Evolutionary conservation across 2,113 vertebrate species (phyloP).

Genomic region (Melospiza melodia): DNA sequence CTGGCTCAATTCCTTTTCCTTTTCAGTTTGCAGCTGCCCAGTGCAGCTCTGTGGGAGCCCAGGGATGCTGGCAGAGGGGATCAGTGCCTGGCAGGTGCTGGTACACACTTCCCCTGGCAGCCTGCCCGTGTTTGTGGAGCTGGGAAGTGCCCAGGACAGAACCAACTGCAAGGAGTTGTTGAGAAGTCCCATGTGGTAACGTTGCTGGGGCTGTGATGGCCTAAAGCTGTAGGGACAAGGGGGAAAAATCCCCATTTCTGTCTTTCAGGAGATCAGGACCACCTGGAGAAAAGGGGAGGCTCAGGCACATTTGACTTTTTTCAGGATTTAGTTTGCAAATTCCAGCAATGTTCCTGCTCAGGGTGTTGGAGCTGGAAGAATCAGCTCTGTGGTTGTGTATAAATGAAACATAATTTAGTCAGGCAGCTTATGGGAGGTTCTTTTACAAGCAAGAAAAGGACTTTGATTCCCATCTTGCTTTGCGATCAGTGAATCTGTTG

Average conservation of each 20-base stretch:
- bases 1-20: background rate
- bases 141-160: background rate
- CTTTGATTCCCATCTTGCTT: background rate
- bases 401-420: background rate
- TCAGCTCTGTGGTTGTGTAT: background rate
- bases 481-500: background rate
- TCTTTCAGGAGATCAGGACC: background rate
- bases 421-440: background rate
- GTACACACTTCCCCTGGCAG: background rate
- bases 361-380: background rate
- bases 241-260: fast-evolving
- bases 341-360: background rate
- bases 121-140: background rate
- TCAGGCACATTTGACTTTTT: background rate
- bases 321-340: background rate
- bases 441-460: background rate
- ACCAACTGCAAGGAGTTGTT: background rate
- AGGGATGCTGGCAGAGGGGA: background rate
- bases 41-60: background rate
- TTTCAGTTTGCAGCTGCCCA: background rate
- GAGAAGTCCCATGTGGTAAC: background rate
- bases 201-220: background rate
- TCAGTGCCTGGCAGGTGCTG: background rate
- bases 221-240: background rate
- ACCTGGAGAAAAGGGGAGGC: fast-evolving